Evolutionary conservation across 2,113 vertebrate genomes (phyloP).

Genomic region (Echinops telfairi): DNA sequence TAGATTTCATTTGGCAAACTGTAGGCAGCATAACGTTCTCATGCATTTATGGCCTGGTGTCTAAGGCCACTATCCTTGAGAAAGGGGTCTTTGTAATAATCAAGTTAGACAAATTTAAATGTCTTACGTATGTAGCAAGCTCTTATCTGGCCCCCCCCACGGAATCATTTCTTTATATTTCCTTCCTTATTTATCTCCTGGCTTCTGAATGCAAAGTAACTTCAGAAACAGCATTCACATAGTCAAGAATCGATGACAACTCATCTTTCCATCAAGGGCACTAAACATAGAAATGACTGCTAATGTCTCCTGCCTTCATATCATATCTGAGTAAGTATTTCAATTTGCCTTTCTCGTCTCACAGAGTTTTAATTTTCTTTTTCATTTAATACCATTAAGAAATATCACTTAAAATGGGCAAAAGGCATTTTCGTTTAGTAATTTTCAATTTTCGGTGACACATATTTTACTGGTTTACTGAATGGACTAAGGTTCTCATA

Average conservation of each 20-base stretch:
- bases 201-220: slow-evolving; percentile 52
- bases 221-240: slow-evolving; percentile 54
- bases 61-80: neutral
- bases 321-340: slow-evolving; percentile 78
- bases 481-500: slow-evolving; percentile 72
- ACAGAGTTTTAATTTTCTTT: slow-evolving; percentile 84
- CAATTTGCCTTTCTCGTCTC: slow-evolving; percentile 81
- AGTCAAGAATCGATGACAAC: slow-evolving; percentile 62
- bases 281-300: slow-evolving; percentile 67
- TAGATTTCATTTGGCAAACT: neutral
- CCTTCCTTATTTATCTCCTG: slow-evolving; percentile 62
- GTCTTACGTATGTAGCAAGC: neutral
- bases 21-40: neutral
- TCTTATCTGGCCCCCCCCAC: slow-evolving; percentile 13
- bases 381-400: slow-evolving; percentile 83
- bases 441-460: slow-evolving; percentile 80
- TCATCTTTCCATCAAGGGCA: slow-evolving; percentile 55
- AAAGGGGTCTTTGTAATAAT: neutral
- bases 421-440: slow-evolving; percentile 73
- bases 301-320: slow-evolving; percentile 72
- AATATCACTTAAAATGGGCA: slow-evolving; percentile 76
- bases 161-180: slow-evolving; percentile 57
- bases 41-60: neutral
- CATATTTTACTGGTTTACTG: slow-evolving; percentile 72
- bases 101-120: slow-evolving; percentile 26